These are phyloP conservation scores for Holcopasites calliopsidis DNA, from an alignment of 1,140 invertebrate species.

Conservation along the genomic window DNA sequence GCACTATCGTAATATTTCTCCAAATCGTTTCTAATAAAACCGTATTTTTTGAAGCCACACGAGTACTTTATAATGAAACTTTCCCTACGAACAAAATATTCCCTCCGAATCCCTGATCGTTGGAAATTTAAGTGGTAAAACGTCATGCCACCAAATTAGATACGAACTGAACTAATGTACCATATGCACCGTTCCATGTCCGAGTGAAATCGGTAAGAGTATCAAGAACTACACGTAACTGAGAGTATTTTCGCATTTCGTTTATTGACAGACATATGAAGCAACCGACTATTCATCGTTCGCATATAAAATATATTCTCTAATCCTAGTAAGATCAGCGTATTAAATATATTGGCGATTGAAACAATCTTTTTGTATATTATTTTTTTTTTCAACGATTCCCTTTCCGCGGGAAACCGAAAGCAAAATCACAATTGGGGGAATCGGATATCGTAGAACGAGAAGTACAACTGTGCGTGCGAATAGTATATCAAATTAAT, in stretches of 20 bases:
- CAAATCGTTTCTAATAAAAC: constrained; percentile 58
- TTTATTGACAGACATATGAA: constrained; percentile 47
- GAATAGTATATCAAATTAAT: constrained; percentile 1
- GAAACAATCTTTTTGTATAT: background rate
- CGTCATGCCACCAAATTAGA: background rate
- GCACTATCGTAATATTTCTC: constrained; percentile 48
- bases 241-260: constrained; percentile 22
- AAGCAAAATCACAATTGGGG: background rate
- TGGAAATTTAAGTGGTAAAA: background rate
- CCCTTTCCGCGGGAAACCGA: background rate
- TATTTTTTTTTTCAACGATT: background rate
- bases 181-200: too few species aligned
- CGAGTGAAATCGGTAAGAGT: too few species aligned
- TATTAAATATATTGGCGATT: constrained; percentile 30
- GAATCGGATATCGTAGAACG: background rate
- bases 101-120: background rate
- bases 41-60: constrained; percentile 13
- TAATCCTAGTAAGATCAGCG: constrained; percentile 22
- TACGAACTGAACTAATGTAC: background rate
- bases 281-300: constrained; percentile 33
- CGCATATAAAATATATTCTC: constrained; percentile 47
- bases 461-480: constrained; percentile 30
- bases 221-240: constrained; percentile 17
- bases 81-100: too few species aligned
- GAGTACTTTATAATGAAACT: background rate